These are phyloP conservation scores for Sitodiplosis mosellana DNA, from an alignment of 1,140 invertebrate species.

Conservation along the genomic window DNA sequence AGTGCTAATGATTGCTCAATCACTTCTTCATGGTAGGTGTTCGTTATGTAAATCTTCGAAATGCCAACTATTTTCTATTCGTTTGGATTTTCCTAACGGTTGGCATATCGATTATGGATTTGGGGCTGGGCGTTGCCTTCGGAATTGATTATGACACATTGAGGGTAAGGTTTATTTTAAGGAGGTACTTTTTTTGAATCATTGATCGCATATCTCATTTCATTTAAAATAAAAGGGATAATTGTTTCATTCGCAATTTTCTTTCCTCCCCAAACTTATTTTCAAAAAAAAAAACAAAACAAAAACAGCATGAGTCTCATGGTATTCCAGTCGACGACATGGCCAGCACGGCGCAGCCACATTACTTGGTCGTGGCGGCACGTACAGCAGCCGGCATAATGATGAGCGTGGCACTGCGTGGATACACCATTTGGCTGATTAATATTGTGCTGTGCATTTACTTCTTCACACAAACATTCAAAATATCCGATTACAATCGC, in stretches of 20 bases:
- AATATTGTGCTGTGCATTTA: slow-evolving; percentile 15
- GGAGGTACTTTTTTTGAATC: no score
- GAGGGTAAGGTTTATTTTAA: slow-evolving; percentile 4
- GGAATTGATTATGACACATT: slow-evolving; percentile 17
- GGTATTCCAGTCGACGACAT: slow-evolving; percentile 2
- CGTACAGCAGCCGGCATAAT: slow-evolving; percentile 15
- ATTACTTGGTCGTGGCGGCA: slow-evolving; percentile 8
- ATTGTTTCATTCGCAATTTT: no score
- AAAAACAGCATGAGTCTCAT: slow-evolving; percentile 6
- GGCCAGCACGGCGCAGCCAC: not conserved
- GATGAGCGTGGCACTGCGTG: slow-evolving; percentile 23
- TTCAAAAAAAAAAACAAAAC: slow-evolving; percentile 6
- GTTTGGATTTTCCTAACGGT: slow-evolving; percentile 15
- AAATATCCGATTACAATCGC: slow-evolving; percentile 7
- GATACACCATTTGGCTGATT: slow-evolving; percentile 19
- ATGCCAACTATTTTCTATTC: slow-evolving; percentile 1
- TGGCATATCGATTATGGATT: slow-evolving; percentile 18
- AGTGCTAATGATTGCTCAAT: not conserved
- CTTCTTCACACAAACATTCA: slow-evolving; percentile 10
- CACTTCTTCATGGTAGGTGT: slow-evolving; percentile 1
- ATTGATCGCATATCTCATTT: no score
- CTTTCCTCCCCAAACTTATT: slow-evolving; percentile 11
- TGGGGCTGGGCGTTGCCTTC: slow-evolving; percentile 19
- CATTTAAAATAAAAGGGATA: no score
- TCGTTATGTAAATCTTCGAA: not conserved